Conservation (phyloP, 2,888 invertebrate species). For the Sthenelais limicola region DNA sequence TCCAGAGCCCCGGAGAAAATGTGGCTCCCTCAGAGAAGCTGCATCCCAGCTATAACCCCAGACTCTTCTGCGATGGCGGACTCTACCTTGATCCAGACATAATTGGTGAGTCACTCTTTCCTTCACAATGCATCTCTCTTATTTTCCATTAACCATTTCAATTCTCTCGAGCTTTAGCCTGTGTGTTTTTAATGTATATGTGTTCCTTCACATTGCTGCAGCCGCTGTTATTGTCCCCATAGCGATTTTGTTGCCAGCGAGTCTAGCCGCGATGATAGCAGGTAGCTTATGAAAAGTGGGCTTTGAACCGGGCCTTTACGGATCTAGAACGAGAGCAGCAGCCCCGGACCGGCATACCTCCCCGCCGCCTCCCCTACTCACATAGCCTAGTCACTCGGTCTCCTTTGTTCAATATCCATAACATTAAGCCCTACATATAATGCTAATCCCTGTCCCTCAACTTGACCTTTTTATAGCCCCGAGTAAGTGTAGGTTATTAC, state of each 20-base stretch:
- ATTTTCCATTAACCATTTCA: not conserved
- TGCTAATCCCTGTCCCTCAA: no score
- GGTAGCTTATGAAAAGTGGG: constrained; percentile 19
- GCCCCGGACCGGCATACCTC: no score
- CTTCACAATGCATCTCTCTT: not conserved
- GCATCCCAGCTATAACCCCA: constrained; percentile 58
- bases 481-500: no score
- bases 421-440: no score
- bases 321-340: no score
- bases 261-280: not conserved
- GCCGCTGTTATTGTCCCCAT: not conserved
- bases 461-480: no score
- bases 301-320: not conserved
- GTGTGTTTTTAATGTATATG: not conserved
- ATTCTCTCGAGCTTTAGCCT: not conserved
- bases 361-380: not conserved
- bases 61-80: constrained; percentile 72
- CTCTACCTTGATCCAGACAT: constrained; percentile 87
- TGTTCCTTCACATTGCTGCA: not conserved
- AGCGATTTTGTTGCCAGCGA: no score
- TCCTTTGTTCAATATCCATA: not conserved
- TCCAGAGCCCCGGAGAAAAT: constrained; percentile 83
- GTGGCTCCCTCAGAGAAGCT: constrained; percentile 64
- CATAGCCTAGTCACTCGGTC: not conserved
- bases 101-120: constrained; percentile 75